phyloP scores from a whole-genome alignment of 1,140 invertebrate species.

The Lasioglossum baleicum region DNA sequence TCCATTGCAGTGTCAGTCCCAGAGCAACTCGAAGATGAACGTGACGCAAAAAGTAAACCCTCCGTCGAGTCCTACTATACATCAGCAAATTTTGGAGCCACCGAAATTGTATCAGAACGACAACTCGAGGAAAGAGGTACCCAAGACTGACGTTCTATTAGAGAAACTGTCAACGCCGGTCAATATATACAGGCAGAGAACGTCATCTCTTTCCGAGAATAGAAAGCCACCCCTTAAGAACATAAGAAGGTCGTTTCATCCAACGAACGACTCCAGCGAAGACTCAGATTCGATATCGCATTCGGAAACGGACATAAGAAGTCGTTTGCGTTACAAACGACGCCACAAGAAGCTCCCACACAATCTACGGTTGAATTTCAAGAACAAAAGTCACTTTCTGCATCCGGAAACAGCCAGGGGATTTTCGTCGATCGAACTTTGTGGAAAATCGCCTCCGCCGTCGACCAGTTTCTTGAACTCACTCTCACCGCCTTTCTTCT shows the following conservation, averaged over 20 bases:
- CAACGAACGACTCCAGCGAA: slow-evolving; percentile 74
- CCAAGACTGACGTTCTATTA: slow-evolving; percentile 54
- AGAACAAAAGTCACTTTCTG: slow-evolving; percentile 68
- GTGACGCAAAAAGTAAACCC: slow-evolving; percentile 46
- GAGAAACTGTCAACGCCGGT: slow-evolving; percentile 56
- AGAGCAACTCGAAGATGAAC: slow-evolving; percentile 52
- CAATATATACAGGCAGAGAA: slow-evolving; percentile 72
- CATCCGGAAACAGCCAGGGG: slow-evolving; percentile 70
- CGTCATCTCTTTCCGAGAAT: slow-evolving; percentile 75
- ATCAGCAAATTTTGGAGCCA: slow-evolving; percentile 74
- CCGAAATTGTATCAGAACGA: slow-evolving; percentile 76
- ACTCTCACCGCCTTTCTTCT: slow-evolving; percentile 75
- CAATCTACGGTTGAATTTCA: slow-evolving; percentile 71
- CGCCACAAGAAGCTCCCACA: slow-evolving; percentile 71
- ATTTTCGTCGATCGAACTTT: slow-evolving; percentile 69
- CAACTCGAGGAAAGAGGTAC: slow-evolving; percentile 50
- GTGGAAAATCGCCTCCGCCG: slow-evolving; percentile 76
- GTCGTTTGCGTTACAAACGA: slow-evolving; percentile 69
- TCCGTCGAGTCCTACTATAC: slow-evolving; percentile 60
- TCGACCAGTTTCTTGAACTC: slow-evolving; percentile 78
- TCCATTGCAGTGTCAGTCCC: slow-evolving; percentile 51
- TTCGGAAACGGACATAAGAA: slow-evolving; percentile 76
- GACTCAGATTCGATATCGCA: slow-evolving; percentile 78
- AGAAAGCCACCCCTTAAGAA: slow-evolving; percentile 70
- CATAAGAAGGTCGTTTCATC: slow-evolving; percentile 74